phyloP scores from a whole-genome alignment of 1,140 invertebrate genomes.

The Saccostrea echinata region DNA sequence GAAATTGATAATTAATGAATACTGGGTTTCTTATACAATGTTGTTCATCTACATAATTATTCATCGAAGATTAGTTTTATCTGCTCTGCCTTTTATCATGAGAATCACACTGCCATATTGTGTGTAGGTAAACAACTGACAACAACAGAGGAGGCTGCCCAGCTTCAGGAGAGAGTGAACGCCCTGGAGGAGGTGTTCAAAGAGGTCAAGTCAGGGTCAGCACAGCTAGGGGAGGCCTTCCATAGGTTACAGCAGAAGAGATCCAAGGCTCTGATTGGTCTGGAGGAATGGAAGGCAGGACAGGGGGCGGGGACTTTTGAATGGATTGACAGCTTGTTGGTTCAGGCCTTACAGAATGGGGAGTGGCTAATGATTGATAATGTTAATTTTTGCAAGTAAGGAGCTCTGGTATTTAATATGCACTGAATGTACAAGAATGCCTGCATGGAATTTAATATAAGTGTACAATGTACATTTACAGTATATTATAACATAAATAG shows the following conservation, averaged over 20 bases:
- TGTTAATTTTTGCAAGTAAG: constrained; percentile 94
- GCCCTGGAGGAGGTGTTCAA: background rate
- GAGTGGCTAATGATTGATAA: constrained; percentile 97
- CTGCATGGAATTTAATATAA: background rate
- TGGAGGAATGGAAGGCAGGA: constrained; percentile 77
- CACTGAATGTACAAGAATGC: no score
- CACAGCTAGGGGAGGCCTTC: background rate
- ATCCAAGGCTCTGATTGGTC: constrained; percentile 11
- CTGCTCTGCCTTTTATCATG: background rate
- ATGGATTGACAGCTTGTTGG: constrained; percentile 97
- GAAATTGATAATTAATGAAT: no score
- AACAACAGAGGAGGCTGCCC: background rate
- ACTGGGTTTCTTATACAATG: no score
- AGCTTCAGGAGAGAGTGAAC: background rate
- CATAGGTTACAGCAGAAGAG: background rate
- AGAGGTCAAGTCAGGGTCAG: background rate
- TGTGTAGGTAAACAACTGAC: constrained; percentile 13
- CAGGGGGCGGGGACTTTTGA: constrained; percentile 92
- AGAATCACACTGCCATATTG: background rate
- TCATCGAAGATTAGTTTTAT: no score
- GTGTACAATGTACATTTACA: no score
- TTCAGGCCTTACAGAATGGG: constrained; percentile 92
- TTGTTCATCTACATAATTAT: no score
- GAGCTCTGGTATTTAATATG: background rate
- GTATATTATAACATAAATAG: no score